These are phyloP conservation scores for Agrenia bidenticulata DNA, from an alignment of 2,888 invertebrate genomes.

Conservation along the genomic window DNA sequence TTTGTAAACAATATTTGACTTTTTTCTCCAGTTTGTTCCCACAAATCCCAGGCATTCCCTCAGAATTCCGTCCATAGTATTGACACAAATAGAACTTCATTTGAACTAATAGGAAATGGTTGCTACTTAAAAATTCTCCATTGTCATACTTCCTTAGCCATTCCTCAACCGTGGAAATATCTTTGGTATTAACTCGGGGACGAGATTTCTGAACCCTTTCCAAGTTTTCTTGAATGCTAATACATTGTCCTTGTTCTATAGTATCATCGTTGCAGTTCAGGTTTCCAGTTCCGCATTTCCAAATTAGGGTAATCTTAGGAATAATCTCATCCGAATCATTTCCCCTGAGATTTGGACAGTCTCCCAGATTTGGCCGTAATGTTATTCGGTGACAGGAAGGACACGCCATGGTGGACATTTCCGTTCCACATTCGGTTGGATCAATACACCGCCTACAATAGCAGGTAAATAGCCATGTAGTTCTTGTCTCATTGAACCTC, in stretches of 20 bases:
- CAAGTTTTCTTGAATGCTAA: too few relatives aligned
- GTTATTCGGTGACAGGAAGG: conserved; percentile 18
- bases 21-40: conserved; percentile 33
- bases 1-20: conserved; percentile 29
- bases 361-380: conserved; percentile 5
- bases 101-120: conserved; percentile 44
- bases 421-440: conserved; percentile 36
- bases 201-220: conserved; percentile 10
- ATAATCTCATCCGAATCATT: too few relatives aligned
- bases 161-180: conserved; percentile 27
- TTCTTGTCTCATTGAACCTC: conserved; percentile 30
- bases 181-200: conserved; percentile 17
- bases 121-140: conserved; percentile 30
- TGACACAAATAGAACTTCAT: conserved; percentile 44
- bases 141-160: conserved; percentile 39
- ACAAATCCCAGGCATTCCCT: background rate
- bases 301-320: background rate
- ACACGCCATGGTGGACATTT: conserved; percentile 28
- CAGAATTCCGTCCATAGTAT: conserved; percentile 36
- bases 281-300: conserved; percentile 10
- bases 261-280: background rate
- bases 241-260: too few relatives aligned
- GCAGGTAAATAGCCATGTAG: conserved; percentile 45
- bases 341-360: too few relatives aligned
- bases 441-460: conserved; percentile 41